Percentiles rank a stretch among this genome's conserved stretches.
Conservation (phyloP, 2,797 vertebrate genomes). For the Sebastes goodei region DNA sequence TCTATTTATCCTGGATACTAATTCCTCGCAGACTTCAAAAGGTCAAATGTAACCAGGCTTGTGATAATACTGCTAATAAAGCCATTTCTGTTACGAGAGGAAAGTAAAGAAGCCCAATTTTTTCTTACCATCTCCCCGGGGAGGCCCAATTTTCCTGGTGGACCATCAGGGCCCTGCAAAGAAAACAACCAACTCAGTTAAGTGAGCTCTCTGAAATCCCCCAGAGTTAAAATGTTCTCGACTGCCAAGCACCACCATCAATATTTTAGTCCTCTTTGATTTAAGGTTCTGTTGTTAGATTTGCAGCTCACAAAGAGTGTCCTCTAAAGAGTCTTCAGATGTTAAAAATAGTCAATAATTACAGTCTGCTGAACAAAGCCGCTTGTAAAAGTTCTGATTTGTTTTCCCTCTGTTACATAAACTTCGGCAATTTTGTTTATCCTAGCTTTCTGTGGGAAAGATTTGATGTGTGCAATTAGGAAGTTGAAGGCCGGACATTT, state of each 20-base stretch:
- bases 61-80: not conserved
- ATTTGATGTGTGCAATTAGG: constrained; percentile 16
- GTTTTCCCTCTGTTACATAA: not conserved
- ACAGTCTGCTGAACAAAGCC: constrained; percentile 35
- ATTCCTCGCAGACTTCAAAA: not conserved
- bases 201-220: constrained; percentile 40
- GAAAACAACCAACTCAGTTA: constrained; percentile 43
- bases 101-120: constrained; percentile 24
- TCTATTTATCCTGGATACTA: not conserved
- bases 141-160: constrained; percentile 78
- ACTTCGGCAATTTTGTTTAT: constrained; percentile 6
- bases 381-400: constrained; percentile 19
- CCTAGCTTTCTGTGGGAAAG: not conserved
- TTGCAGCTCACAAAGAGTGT: constrained; percentile 27
- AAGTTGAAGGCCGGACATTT: not conserved
- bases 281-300: constrained; percentile 43
- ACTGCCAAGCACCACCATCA: constrained; percentile 32
- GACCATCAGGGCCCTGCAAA: constrained; percentile 79
- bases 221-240: constrained; percentile 27
- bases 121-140: constrained; percentile 73
- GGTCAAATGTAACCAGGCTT: not conserved
- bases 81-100: not conserved
- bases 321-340: constrained; percentile 49
- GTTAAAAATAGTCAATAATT: constrained; percentile 52
- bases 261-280: constrained; percentile 60